phyloP scores from a whole-genome alignment of 2,797 vertebrate species.

The Bryconaethiops microstoma region DNA sequence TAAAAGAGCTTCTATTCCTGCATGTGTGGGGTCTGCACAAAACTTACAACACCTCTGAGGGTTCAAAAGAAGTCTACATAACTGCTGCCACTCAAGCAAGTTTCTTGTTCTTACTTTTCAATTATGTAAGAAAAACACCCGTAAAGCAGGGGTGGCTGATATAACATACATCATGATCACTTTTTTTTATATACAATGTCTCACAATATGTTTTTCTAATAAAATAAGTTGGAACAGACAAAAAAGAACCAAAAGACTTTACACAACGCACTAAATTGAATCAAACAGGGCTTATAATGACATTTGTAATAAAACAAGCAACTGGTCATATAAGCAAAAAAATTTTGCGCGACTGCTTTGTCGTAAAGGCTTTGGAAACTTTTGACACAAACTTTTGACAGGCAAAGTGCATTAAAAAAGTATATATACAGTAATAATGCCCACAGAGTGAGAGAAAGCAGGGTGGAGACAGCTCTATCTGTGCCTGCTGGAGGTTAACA shows the following conservation, averaged over 20 bases:
- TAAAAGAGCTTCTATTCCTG: conserved; percentile 53
- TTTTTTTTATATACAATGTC: too few relatives aligned
- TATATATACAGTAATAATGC: background rate
- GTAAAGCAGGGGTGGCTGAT: too few relatives aligned
- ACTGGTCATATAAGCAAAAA: too few relatives aligned
- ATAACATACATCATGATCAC: too few relatives aligned
- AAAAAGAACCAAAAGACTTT: too few relatives aligned
- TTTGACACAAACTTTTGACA: background rate
- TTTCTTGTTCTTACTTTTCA: background rate
- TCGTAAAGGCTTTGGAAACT: background rate
- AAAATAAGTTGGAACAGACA: too few relatives aligned
- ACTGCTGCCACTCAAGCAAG: conserved; percentile 26
- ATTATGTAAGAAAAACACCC: background rate
- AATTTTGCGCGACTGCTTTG: too few relatives aligned
- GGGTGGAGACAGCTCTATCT: conserved; percentile 51
- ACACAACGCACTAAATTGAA: too few relatives aligned
- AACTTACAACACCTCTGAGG: conserved; percentile 40
- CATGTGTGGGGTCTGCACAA: conserved; percentile 41
- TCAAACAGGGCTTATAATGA: too few relatives aligned
- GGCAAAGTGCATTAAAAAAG: background rate
- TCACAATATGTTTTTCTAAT: too few relatives aligned
- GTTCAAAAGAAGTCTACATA: conserved; percentile 19
- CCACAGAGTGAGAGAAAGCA: background rate
- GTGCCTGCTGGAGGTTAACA: conserved; percentile 58
- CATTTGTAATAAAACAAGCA: too few relatives aligned